Evolutionary conservation across 2,113 vertebrate genomes (phyloP), one percentile per base, ranked within the genome.

Genomic region (Alces alces): DNA sequence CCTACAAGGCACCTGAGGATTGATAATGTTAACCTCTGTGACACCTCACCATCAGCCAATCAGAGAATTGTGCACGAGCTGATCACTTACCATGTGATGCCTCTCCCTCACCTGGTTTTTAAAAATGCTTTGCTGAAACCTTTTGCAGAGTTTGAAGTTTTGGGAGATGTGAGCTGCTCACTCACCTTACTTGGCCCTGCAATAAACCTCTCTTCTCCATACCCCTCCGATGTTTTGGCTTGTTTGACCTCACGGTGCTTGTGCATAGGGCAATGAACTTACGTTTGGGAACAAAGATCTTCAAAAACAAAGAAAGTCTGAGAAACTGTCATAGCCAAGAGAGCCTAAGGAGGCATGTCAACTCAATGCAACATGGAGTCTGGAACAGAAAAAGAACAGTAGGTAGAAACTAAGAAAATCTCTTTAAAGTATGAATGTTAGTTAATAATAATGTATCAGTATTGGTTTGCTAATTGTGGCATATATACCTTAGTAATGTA

Each of bases 401-500:
- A 54, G 33, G 58, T 36, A 83, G 61, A 86, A 80, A 57, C 19
- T 84, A 33, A 91, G 30, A 30, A 84, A 33, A 87, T 50, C 9
- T 82, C 13, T 66, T 23, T 57, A 73, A 82, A 92, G 2, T 52
- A 79, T 66, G 12, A 97, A 64, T 15, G 84, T 66, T 86, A 45
- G 4, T 86, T 89, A 66, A 57, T 79, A 58, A 58, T 95, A 96
- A 87, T 52, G 8, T 85, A 45, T 85, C 84, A 39, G 10, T 92
- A 64, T 86, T 78, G 39, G 21, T 57, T 73, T 5, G 57, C 64
- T 90, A 57, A 86, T 92, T 96, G 21, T 86, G 78, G 25, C 50
- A 54, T 36, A 50, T 82, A 23, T 91, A 54, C 25, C 6, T 16
- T 82, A 61, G 30, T 84, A 36, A 96, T 55, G 21, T 93, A 78